Evolutionary conservation across 53 echinoderm and acorn worm genomes (phyloP), one percentile per base, ranked within the genome.

Genomic region (Henricia sp.): DNA sequence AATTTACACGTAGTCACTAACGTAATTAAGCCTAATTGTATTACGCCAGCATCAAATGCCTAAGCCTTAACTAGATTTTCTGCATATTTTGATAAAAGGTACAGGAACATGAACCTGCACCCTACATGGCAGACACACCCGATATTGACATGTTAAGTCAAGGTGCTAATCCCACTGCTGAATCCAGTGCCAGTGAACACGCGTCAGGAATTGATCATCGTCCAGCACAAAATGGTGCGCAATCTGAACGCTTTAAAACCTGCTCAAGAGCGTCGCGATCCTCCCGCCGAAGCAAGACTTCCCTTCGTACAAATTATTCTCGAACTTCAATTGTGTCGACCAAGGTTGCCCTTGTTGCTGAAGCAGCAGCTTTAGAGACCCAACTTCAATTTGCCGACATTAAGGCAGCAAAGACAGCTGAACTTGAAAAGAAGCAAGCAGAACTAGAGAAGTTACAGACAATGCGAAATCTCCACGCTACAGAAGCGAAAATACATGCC

Each of bases 281-380:
- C 1, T 65, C 65, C 34, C 65, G 4, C 65, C 65, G 65, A 34
- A 65, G 65, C 2, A 65, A 54, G 54, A 63, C 35, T n/a, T 63
- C 64, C 64, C 17, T 37, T 28, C 40, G 67, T 3, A 67, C 39
- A 2, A 67, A 38, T 37, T 67, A 37, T 19, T 67, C 67, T 38
- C 67, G 40, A 38, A 6, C n/a, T n/a, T 67, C 38, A 30, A 37
- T 67, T 67, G 3, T 38, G 28, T 67, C 38, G 23, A 67, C 67
- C 3, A 67, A 67, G n/a, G 67, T 20, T 17, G 39, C 67, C 1
- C 67, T 67, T 3, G 72, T 36, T 32, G 72, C 72, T 19, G 33
- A 52, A 51, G 72, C 72, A 53, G 72, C 72, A 52, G 52, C 72
- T 36, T 72, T 72, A 26, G 53, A 72, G 52, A 54, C 72, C 20